These are phyloP conservation scores for Mycalesis mineus DNA, from an alignment of 2,888 invertebrate species.

Conservation along the genomic window DNA sequence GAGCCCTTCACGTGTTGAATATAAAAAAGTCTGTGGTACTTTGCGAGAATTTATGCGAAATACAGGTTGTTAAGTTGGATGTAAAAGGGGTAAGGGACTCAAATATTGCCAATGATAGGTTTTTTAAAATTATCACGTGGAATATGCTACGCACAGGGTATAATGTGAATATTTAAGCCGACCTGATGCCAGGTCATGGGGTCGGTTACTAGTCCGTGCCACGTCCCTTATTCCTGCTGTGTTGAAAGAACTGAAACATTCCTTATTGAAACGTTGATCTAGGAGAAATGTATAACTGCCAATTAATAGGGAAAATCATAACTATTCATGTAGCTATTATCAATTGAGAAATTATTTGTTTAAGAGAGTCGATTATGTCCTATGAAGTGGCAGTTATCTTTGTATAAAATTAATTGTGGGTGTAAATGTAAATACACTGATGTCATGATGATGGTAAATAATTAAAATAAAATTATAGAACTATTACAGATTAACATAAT, in stretches of 20 bases:
- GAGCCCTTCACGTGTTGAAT: constrained; percentile 41
- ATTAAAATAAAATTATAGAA: constrained; percentile 70
- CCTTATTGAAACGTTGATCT: constrained; percentile 60
- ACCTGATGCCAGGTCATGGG: constrained; percentile 39
- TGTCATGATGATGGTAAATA: constrained; percentile 53
- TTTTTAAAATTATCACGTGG: constrained; percentile 66
- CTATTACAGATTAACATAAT: constrained; percentile 74
- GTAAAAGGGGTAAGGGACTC: constrained; percentile 70
- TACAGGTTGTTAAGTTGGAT: constrained; percentile 60
- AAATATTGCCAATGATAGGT: constrained; percentile 65
- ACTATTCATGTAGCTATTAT: constrained; percentile 21
- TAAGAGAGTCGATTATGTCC: constrained; percentile 32
- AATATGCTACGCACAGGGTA: constrained; percentile 74
- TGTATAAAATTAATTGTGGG: constrained; percentile 56
- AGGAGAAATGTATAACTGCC: constrained; percentile 64
- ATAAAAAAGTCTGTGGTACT: constrained; percentile 39
- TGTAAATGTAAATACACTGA: constrained; percentile 71
- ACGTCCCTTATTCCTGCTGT: constrained; percentile 68
- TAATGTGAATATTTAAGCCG: constrained; percentile 62
- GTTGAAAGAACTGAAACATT: constrained; percentile 70
- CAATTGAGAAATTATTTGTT: constrained; percentile 22
- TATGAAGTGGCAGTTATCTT: constrained; percentile 62
- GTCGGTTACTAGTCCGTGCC: constrained; percentile 55
- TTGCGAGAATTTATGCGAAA: constrained; percentile 52
- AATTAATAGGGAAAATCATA: constrained; percentile 46